Base-by-base conservation (phyloP, 1,140 invertebrate genomes). In the Dendrolimus punctatus region DNA sequence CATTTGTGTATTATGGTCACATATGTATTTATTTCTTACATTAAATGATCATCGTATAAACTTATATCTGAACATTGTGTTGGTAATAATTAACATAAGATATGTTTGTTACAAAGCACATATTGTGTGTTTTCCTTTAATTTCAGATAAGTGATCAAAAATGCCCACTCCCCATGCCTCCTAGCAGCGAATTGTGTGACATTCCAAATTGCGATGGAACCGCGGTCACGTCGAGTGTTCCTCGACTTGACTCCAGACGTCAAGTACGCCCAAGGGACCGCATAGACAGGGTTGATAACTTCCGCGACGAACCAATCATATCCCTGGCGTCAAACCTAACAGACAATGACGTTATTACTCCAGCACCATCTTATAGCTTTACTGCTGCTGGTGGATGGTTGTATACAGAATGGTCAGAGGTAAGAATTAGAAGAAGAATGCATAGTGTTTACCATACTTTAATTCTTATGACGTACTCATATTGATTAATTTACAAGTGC, bases 91-190 rank as follows among this genome's bases (percentile, higher is more conserved):
- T 23, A 23, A 23, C 3, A 23, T 23, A 23, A 23, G 3, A 23
- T 23, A 23, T 23, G 3, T 23, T 23, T 23, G 23, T 23, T 3
- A 23, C 23, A 23, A 23, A 23, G 23, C 23, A 23, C 23, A 23
- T 23, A 23, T 23, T 23, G 23, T 23, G 23, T 23, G 23, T 23
- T 23, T 23, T 10, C 23, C 5, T 36, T 49, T 44, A 44, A 45
- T 81, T 75, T 55, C 72, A 86, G 83, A 83, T 86, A 64, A 84
- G 80, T 56, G 78, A 86, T 47, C 79, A 83, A 65, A 86, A 83
- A 56, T 86, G 83, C 60, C 79, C 80, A 0, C 64, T 84, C 1
- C 83, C 83, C 5, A 84, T 83, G 78, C 83, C 83, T 9, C 60
- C 76, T 8, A 83, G 68, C 55, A 80, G 64, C 46, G 80, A 84